Percentiles rank a stretch among this genome's conserved stretches.
Evolutionary conservation across 2,888 invertebrate species (phyloP).

Genomic region (Gymnosoma rotundatum): DNA sequence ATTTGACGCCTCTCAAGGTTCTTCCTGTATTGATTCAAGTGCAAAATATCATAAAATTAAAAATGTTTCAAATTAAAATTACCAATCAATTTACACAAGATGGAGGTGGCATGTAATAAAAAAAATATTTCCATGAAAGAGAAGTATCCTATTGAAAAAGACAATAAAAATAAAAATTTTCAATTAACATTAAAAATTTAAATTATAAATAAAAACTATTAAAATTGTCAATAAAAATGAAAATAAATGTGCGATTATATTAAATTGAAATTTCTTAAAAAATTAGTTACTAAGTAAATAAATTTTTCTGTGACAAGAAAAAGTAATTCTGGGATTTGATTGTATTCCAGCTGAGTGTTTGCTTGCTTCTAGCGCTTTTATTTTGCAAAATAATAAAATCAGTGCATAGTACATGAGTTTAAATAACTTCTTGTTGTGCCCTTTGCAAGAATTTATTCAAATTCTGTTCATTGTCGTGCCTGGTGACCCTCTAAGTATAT

Average conservation of each 20-base stretch:
- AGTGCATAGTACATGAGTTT: too few relatives aligned
- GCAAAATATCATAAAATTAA: conserved; percentile 35
- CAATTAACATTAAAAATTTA: neutral
- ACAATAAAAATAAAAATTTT: neutral
- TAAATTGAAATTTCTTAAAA: conserved; percentile 32
- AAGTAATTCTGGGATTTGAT: too few relatives aligned
- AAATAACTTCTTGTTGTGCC: too few relatives aligned
- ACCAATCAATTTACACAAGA: conserved; percentile 7
- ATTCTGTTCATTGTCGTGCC: too few relatives aligned
- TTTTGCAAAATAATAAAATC: too few relatives aligned
- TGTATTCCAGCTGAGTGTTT: too few relatives aligned
- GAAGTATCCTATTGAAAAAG: neutral
- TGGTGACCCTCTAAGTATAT: too few relatives aligned
- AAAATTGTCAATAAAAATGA: neutral
- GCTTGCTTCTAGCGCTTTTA: too few relatives aligned
- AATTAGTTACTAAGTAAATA: neutral
- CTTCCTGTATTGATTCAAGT: conserved; percentile 60
- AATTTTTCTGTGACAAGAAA: too few relatives aligned
- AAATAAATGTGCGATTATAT: conserved; percentile 21
- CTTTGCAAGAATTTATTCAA: too few relatives aligned
- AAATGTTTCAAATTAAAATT: conserved; percentile 13
- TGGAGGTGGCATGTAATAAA: neutral
- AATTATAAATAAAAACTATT: conserved; percentile 1
- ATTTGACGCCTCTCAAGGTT: conserved; percentile 57
- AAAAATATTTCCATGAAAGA: conserved; percentile 6